Evolutionary conservation across 2,797 vertebrate species (phyloP), one percentile per base, ranked within the genome.

Genomic region (Xiphorhynchus erythropygius): DNA sequence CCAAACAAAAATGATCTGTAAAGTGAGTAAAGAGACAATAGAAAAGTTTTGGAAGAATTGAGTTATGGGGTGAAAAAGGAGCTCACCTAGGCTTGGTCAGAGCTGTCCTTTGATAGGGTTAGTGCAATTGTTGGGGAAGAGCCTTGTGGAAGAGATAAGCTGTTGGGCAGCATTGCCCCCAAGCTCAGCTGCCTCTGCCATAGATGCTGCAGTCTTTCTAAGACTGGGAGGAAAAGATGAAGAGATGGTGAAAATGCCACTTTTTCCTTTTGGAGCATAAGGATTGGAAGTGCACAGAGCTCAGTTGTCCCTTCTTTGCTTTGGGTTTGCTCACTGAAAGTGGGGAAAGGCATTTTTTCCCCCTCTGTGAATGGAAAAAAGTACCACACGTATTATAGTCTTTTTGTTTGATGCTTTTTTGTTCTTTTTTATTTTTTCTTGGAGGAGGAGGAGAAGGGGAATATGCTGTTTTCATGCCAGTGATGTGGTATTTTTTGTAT

Each of bases 111-210:
- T 6, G 4, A 3, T 15, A 11, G 0, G 8, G 6, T 67, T 37
- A 16, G 68, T 67, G 37, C 12, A 64, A 9, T 10, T 49, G 19
- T 11, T 71, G 30, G 23, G 28, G 62, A 33, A 68, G 57, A 8
- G 75, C 27, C 18, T 77, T 63, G 19, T 83, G 59, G 49, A 68
- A 13, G 49, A 63, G 32, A 11, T 24, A 24, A 77, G 65, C 23
- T 63, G 50, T 22, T 47, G 44, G 37, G n/a, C 55, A n/a, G 39
- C 14, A 0, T 41, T 63, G 39, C 13, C n/a, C 14, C 10, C 0
- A 1, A 25, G 39, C 79, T 64, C 39, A 44, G 30, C 39, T 44
- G 32, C 6, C 13, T 37, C 57, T 80, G 68, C 37, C 28, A 30
- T 57, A 19, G 47, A 33, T 57, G 9, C 63, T 35, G 13, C 16